These are phyloP conservation scores for Entomyzon cyanotis DNA, from an alignment of 2,113 vertebrate genomes.

Conservation along the genomic window DNA sequence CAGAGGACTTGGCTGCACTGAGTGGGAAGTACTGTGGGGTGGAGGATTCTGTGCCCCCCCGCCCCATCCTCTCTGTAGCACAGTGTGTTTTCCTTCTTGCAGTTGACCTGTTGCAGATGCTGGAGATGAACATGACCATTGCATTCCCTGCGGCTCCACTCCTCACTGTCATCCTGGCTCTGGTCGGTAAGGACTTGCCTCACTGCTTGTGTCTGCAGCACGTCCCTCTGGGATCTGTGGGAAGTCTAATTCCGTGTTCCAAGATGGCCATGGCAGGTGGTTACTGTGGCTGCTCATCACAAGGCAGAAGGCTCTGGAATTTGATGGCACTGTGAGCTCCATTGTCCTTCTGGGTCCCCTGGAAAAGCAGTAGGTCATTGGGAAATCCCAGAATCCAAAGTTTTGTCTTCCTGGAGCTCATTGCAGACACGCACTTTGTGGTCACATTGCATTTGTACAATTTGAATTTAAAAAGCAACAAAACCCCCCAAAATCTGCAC, in stretches of 20 bases:
- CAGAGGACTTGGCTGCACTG: neutral
- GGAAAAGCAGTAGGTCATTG: neutral
- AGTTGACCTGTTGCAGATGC: constrained; percentile 98
- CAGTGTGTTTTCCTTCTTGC: neutral
- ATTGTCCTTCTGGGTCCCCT: neutral
- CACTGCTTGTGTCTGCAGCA: neutral
- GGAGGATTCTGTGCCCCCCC: neutral
- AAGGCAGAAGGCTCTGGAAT: constrained; percentile 9
- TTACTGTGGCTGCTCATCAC: neutral
- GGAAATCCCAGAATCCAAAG: neutral
- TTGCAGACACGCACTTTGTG: neutral
- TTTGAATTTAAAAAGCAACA: neutral
- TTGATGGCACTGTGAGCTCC: neutral
- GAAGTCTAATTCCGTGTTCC: neutral
- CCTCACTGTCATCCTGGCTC: constrained; percentile 95
- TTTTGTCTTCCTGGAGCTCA: neutral
- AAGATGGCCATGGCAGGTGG: fast-evolving
- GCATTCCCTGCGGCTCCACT: constrained; percentile 96
- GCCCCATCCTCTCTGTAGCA: fast-evolving
- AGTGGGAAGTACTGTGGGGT: fast-evolving
- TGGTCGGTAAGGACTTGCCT: constrained; percentile 84
- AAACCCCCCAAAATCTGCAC: fast-evolving
- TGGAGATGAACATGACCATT: constrained; percentile 99
- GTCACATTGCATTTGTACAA: neutral
- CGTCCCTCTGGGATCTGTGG: neutral